phyloP scores from a whole-genome alignment of 1,140 invertebrate species.

The Cherax destructor region DNA sequence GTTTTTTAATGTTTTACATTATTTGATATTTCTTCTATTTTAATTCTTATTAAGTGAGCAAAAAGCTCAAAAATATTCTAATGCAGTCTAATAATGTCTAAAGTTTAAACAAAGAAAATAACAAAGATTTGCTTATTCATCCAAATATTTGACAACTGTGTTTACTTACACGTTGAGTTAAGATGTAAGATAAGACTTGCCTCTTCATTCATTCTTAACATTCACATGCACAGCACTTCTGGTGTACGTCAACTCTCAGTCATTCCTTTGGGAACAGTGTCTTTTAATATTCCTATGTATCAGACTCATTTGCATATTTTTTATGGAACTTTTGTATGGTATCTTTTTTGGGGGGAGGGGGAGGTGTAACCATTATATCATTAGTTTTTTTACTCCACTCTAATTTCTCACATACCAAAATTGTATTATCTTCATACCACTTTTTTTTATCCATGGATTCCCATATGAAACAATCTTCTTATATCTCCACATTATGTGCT shows the following conservation, averaged over 20 bases:
- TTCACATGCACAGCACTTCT: background rate
- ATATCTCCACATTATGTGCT: too few relatives aligned
- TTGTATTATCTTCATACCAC: background rate
- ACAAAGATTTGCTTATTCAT: background rate
- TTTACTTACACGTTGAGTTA: background rate
- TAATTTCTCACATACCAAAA: too few relatives aligned
- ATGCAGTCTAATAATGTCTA: background rate
- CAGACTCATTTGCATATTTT: background rate
- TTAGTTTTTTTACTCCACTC: too few relatives aligned
- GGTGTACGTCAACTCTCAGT: background rate
- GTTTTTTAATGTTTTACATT: background rate
- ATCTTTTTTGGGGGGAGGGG: background rate
- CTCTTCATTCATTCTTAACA: background rate
- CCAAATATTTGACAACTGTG: background rate
- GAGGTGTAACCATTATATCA: too few relatives aligned
- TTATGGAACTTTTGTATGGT: background rate
- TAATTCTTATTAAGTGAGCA: background rate
- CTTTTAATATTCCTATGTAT: background rate
- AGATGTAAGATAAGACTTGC: background rate
- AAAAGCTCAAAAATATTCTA: background rate
- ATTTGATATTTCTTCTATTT: background rate
- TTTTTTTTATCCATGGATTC: background rate
- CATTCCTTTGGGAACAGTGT: background rate
- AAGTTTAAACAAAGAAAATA: background rate
- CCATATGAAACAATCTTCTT: too few relatives aligned